These are phyloP conservation scores for Atractosteus spatula DNA, from an alignment of 2,113 vertebrate species.

Conservation along the genomic window DNA sequence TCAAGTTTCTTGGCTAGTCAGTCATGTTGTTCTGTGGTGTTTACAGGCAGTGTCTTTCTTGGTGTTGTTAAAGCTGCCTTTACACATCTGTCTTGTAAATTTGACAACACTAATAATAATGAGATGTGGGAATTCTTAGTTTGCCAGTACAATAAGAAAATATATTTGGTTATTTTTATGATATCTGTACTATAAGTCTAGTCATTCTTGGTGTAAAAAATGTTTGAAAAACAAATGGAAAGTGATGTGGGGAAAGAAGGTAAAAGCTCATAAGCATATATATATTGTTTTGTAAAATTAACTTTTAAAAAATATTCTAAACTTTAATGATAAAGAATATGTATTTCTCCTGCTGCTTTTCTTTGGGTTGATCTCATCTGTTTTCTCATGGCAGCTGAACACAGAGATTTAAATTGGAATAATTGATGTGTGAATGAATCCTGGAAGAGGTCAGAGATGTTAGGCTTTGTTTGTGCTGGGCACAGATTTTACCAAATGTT, in stretches of 20 bases:
- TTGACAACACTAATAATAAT: background rate
- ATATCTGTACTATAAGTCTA: slow-evolving; percentile 43
- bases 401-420: background rate
- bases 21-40: slow-evolving; percentile 48
- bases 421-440: no score
- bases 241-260: no score
- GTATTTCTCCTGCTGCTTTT: background rate
- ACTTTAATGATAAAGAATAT: no score
- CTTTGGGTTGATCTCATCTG: slow-evolving; percentile 6
- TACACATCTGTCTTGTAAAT: slow-evolving; percentile 41
- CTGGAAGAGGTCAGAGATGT: no score
- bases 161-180: slow-evolving; percentile 53
- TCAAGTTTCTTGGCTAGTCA: slow-evolving; percentile 50
- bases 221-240: slow-evolving; percentile 21
- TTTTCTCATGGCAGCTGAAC: slow-evolving; percentile 33
- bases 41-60: slow-evolving; percentile 34
- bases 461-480: no score
- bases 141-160: slow-evolving; percentile 49
- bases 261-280: no score
- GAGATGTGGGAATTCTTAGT: slow-evolving; percentile 55
- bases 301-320: no score
- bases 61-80: slow-evolving; percentile 48
- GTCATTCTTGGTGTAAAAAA: slow-evolving; percentile 51
- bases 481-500: no score
- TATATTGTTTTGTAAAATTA: no score